Base-by-base conservation (phyloP, 2,888 invertebrate species). In the Lepidocyrtoides sp. region DNA sequence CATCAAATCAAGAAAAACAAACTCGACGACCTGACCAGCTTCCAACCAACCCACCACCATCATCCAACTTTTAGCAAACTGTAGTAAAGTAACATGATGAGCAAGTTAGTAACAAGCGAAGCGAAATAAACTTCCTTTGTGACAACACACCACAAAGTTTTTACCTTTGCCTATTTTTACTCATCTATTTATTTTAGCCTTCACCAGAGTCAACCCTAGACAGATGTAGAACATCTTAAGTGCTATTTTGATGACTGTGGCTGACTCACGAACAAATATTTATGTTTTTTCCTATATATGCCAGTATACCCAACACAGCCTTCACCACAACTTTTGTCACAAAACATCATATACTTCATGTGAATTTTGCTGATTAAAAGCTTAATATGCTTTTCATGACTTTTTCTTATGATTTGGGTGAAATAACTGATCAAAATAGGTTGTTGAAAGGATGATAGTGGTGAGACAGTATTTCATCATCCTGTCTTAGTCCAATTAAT, bases 401-500 rank as follows among this genome's bases (percentile, higher is more conserved):
- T 17, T 23, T 23, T 26, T 23, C 23, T 10, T 23, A 60, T 8
- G 23, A 60, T 8, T 60, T 66, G 32, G 66, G n/a, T 14, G 14
- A 32, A 14, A 29, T 29, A 32, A 32, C 32, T 1, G 32, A 66
- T n/a, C n/a, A n/a, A n/a, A n/a, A n/a, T n/a, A 66, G 4, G 29
- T 12, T 12, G 29, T 29, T 63, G 32, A 66, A 32, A 66, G 29
- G 66, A 32, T 44, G 44, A 14, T 2, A 10, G 44, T 72, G 72
- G 44, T 23, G 44, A 48, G 20, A 48, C 41, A 14, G 20, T 44
- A 41, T 44, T 17, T 72, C 72, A 66, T 66, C 29, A 66, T 66
- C 66, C 29, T 66, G 29, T 66, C 29, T 66, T 66, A 66, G 26
- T 77, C 63, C 77, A 86, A 86, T 86, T 86, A 63, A 77, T 57